Conservation (phyloP, 2,797 vertebrate species). For the Apogon hyalosoma region DNA sequence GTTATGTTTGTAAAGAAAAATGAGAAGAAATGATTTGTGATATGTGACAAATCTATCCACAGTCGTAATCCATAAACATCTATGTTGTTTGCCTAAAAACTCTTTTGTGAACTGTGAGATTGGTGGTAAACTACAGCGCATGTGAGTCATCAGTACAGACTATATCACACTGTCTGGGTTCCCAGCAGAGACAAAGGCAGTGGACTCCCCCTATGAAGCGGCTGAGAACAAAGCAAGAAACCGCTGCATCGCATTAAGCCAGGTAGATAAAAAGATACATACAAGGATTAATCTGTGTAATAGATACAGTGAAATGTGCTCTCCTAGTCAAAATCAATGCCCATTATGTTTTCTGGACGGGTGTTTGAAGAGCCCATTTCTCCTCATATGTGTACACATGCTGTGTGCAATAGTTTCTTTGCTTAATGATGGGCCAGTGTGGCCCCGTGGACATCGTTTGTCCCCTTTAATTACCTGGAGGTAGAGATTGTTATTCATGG, state of each 20-base stretch:
- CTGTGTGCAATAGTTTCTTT: slow-evolving; percentile 72
- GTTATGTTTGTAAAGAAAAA: slow-evolving; percentile 5
- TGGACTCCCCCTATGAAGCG: slow-evolving; percentile 34
- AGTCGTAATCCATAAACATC: background rate
- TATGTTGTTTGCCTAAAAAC: background rate
- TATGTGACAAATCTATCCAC: slow-evolving; percentile 16
- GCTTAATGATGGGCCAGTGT: slow-evolving; percentile 78
- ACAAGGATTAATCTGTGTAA: slow-evolving; percentile 57
- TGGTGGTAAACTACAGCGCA: slow-evolving; percentile 17
- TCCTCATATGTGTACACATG: slow-evolving; percentile 58
- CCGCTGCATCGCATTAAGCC: slow-evolving; percentile 41
- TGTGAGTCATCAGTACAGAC: slow-evolving; percentile 47
- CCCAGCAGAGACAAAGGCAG: slow-evolving; percentile 63
- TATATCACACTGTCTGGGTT: slow-evolving; percentile 36
- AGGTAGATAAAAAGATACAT: slow-evolving; percentile 66
- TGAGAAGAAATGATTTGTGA: too few relatives aligned
- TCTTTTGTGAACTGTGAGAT: slow-evolving; percentile 26
- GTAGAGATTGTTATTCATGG: slow-evolving; percentile 81
- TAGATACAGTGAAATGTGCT: slow-evolving; percentile 71
- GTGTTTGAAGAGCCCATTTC: slow-evolving; percentile 56
- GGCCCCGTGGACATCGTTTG: slow-evolving; percentile 72
- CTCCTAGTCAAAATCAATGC: slow-evolving; percentile 81
- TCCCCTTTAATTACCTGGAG: slow-evolving; percentile 81
- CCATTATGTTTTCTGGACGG: slow-evolving; percentile 71
- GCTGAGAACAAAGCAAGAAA: slow-evolving; percentile 54